Conservation (phyloP, 2,888 invertebrate species). For the Ophonus ardosiacus region DNA sequence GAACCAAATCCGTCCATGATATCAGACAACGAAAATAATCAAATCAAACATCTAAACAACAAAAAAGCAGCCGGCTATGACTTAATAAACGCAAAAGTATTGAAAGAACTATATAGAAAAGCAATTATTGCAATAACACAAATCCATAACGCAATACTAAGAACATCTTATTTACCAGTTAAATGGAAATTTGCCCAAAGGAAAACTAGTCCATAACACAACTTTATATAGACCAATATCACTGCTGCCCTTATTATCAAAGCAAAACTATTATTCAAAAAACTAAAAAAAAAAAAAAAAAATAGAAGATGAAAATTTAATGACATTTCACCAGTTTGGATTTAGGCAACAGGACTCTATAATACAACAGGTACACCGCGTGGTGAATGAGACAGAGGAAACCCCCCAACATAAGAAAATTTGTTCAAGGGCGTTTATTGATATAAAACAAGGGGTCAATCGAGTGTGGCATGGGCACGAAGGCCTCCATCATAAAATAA, state of each 20-base stretch:
- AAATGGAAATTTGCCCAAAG: no score
- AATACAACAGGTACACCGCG: constrained; percentile 66
- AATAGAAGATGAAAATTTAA: constrained; percentile 55
- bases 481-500: constrained; percentile 54
- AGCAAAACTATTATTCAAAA: constrained; percentile 66
- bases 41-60: constrained; percentile 44
- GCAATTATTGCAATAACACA: constrained; percentile 66
- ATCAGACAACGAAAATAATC: constrained; percentile 65
- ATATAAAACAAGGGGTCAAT: constrained; percentile 57
- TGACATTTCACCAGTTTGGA: constrained; percentile 65
- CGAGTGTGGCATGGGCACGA: constrained; percentile 17
- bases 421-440: no score
- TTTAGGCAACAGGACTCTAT: no score
- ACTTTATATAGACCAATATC: background rate
- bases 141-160: constrained; percentile 67
- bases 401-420: no score
- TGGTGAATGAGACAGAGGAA: no score
- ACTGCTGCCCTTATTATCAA: constrained; percentile 67
- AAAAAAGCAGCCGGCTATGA: no score
- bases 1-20: no score
- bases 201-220: no score
- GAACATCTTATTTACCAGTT: no score
- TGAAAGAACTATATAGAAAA: constrained; percentile 67
- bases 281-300: constrained; percentile 45
- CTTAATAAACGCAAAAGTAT: constrained; percentile 66